phyloP scores from a whole-genome alignment of 1,140 invertebrate species.

The Mylabris phalerata region DNA sequence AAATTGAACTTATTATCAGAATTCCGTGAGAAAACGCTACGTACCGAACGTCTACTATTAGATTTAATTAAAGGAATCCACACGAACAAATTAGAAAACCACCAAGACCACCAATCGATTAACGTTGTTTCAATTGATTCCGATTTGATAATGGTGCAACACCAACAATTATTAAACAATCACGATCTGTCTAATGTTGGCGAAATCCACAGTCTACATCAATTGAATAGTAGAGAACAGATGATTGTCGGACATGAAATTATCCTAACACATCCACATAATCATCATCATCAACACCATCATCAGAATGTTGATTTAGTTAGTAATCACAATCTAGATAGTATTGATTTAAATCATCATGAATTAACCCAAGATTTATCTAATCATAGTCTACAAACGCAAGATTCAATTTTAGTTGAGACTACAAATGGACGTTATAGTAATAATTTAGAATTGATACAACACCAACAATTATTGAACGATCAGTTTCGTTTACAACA shows the following conservation, averaged over 20 bases:
- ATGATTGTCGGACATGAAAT: constrained; percentile 33
- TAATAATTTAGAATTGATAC: constrained; percentile 23
- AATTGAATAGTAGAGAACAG: constrained; percentile 28
- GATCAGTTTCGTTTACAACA: constrained; percentile 28
- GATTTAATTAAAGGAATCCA: constrained; percentile 47
- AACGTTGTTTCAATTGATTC: constrained; percentile 27
- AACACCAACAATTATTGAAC: constrained; percentile 26
- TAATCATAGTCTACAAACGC: constrained; percentile 31
- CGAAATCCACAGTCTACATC: constrained; percentile 29
- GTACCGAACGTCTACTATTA: constrained; percentile 50
- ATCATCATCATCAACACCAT: neutral
- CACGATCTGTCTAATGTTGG: constrained; percentile 23
- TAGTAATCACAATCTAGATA: constrained; percentile 29
- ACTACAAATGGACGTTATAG: constrained; percentile 12
- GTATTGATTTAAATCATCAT: constrained; percentile 32
- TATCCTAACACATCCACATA: constrained; percentile 16
- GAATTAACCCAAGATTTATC: constrained; percentile 34
- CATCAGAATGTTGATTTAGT: constrained; percentile 27
- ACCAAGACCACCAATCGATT: constrained; percentile 33
- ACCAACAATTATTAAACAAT: constrained; percentile 31
- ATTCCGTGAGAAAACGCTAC: constrained; percentile 51
- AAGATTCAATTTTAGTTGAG: constrained; percentile 24
- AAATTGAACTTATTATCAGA: constrained; percentile 54
- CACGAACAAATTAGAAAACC: constrained; percentile 27
- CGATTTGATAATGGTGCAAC: constrained; percentile 32